Conservation (phyloP, 2,113 vertebrate species). For the Anser cygnoides region DNA sequence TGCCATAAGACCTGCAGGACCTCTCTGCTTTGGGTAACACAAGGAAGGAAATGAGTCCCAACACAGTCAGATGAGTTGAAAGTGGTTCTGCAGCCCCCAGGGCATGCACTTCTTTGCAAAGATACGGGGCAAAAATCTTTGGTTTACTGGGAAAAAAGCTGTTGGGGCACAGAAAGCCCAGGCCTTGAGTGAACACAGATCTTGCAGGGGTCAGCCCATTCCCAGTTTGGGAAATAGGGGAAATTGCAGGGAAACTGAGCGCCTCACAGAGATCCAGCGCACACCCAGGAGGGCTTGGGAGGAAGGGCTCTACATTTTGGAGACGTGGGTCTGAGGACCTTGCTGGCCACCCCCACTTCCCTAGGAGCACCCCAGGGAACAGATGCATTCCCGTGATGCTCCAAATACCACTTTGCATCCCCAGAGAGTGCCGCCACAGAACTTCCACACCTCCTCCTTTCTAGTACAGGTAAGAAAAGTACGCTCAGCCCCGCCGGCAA, state of each 20-base stretch:
- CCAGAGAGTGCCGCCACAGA: not conserved
- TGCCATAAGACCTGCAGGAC: not conserved
- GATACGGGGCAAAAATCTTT: not conserved
- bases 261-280: not conserved
- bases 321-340: not conserved
- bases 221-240: not conserved
- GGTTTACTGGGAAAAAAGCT: not conserved
- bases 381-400: not conserved
- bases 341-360: not conserved
- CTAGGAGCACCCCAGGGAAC: not conserved
- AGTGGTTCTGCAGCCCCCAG: not conserved
- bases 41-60: not conserved
- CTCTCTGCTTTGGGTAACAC: not conserved
- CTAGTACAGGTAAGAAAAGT: not conserved
- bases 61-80: not conserved
- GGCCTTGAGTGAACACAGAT: not conserved
- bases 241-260: not conserved
- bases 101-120: not conserved
- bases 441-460: not conserved
- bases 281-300: not conserved
- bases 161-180: not conserved
- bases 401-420: not conserved
- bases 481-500: not conserved
- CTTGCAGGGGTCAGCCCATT: not conserved
- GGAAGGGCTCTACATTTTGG: not conserved